Conservation (phyloP, 2,113 vertebrate species). For the Thinocorus orbignyianus region DNA sequence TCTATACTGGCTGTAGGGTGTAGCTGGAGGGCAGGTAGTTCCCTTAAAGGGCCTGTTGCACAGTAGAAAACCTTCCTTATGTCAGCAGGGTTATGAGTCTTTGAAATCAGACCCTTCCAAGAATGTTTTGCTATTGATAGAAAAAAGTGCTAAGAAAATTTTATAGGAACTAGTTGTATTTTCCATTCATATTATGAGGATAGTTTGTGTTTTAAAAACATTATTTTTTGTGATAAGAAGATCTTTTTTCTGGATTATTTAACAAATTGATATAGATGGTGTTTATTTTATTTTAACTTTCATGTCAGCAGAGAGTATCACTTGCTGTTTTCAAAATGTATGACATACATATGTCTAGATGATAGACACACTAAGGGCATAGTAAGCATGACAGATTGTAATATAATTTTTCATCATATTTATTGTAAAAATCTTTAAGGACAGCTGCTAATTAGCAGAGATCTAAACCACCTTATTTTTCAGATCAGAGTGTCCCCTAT, state of each 20-base stretch:
- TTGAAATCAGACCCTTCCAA: not conserved
- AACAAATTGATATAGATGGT: not conserved
- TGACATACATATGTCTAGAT: not conserved
- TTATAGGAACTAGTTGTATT: not conserved
- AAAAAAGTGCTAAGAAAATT: not conserved
- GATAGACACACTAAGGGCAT: not conserved
- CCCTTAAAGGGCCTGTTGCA: not conserved
- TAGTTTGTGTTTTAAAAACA: not conserved
- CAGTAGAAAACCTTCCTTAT: not conserved
- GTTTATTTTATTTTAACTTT: not conserved
- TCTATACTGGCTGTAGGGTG: not conserved
- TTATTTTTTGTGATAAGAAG: not conserved
- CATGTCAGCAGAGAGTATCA: too few relatives aligned
- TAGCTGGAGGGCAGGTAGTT: not conserved
- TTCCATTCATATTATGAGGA: not conserved
- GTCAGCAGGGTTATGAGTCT: fast-evolving
- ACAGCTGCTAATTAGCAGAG: slow-evolving; percentile 50
- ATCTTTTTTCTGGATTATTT: not conserved
- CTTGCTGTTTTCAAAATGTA: not conserved
- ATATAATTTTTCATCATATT: not conserved
- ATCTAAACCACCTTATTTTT: slow-evolving; percentile 24
- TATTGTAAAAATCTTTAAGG: slow-evolving; percentile 14
- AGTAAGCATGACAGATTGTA: not conserved
- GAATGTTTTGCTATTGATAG: not conserved
- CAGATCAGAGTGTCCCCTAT: slow-evolving; percentile 40